Evolutionary conservation across 1,140 invertebrate genomes (phyloP).

Genomic region (Cydia fagiglandana): DNA sequence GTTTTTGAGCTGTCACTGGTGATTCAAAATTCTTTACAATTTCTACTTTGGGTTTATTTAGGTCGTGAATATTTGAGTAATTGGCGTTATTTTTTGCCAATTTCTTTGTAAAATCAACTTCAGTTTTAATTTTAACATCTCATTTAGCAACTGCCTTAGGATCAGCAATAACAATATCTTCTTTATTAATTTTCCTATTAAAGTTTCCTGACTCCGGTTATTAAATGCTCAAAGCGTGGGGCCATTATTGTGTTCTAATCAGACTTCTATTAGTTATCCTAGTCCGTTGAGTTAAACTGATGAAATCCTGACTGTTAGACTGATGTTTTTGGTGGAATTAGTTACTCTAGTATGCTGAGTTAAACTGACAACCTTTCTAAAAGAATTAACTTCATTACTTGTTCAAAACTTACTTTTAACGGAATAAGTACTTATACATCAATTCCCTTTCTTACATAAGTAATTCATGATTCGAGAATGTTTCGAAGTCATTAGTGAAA

Average conservation of each 20-base stretch:
- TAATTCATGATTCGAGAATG: background rate
- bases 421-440: no score
- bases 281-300: no score
- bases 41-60: background rate
- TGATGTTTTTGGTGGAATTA: no score
- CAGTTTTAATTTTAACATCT: background rate
- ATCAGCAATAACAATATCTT: constrained; percentile 35
- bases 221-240: no score
- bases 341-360: no score
- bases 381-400: no score
- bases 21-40: constrained; percentile 1
- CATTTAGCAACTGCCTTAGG: background rate
- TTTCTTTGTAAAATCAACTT: background rate
- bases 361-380: no score
- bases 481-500: background rate
- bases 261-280: no score
- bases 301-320: no score
- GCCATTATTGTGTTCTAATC: no score
- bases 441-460: background rate
- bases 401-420: no score
- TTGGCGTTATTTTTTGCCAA: background rate
- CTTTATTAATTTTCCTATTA: constrained; percentile 38
- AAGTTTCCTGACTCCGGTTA: background rate
- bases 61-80: background rate
- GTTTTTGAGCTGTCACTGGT: background rate